Evolutionary conservation across 1,140 invertebrate species (phyloP).

Genomic region (Heliconius himera): DNA sequence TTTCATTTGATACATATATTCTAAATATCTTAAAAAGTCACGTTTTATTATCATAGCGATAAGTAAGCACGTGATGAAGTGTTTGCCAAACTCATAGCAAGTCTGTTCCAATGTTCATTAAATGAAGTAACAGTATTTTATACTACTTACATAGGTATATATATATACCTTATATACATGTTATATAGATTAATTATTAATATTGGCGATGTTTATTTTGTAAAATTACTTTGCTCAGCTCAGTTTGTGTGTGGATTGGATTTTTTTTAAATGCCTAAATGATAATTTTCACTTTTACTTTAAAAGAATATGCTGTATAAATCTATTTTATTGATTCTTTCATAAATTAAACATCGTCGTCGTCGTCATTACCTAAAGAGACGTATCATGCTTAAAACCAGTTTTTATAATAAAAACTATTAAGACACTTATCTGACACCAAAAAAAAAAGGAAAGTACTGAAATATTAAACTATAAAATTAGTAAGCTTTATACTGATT

Average conservation of each 20-base stretch:
- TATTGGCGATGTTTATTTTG: not conserved
- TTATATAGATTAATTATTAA: not conserved
- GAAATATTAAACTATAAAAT: not conserved
- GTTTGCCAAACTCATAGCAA: slow-evolving; percentile 36
- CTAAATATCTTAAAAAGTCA: not conserved
- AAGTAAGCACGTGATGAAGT: slow-evolving; percentile 30
- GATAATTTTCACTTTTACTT: not conserved
- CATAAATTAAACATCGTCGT: not conserved
- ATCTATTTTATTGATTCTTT: too few species aligned
- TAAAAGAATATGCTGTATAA: not conserved
- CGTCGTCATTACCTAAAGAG: too few species aligned
- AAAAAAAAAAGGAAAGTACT: not conserved
- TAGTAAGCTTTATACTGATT: not conserved
- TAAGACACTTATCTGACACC: not conserved
- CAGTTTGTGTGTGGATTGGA: too few species aligned
- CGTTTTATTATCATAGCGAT: slow-evolving; percentile 23
- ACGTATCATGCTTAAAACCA: too few species aligned
- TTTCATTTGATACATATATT: too few species aligned
- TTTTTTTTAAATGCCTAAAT: not conserved
- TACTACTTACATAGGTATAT: not conserved
- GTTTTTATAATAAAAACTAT: too few species aligned
- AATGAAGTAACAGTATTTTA: slow-evolving; percentile 14
- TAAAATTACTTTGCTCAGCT: too few species aligned
- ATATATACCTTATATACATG: not conserved
- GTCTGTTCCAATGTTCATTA: slow-evolving; percentile 24